These are phyloP conservation scores for Pteromalus puparum DNA, from an alignment of 1,140 invertebrate genomes.

Conservation along the genomic window DNA sequence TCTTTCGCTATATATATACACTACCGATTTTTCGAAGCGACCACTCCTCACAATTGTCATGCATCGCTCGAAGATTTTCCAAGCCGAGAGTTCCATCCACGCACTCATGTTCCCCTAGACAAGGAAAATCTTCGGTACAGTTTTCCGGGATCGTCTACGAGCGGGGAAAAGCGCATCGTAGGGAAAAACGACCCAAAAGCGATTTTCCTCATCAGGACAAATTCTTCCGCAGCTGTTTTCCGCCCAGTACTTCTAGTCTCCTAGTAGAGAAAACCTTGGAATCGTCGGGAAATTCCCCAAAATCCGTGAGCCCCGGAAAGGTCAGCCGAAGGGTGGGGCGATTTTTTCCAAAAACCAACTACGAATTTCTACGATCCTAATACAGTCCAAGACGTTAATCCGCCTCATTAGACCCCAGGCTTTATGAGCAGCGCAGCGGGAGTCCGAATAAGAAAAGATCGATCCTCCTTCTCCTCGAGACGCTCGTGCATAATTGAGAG, in stretches of 20 bases:
- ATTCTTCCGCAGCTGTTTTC: neutral
- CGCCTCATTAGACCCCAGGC: conserved; percentile 49
- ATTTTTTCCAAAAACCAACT: neutral
- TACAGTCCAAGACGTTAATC: conserved; percentile 56
- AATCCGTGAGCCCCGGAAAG: neutral
- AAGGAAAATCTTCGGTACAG: neutral
- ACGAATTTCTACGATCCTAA: conserved; percentile 47
- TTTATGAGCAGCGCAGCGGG: neutral
- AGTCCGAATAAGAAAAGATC: neutral
- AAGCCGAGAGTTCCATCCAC: neutral
- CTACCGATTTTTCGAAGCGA: neutral
- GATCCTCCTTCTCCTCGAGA: neutral
- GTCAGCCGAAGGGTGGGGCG: neutral
- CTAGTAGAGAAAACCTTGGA: conserved; percentile 47
- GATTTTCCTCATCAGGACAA: neutral
- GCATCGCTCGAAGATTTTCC: neutral
- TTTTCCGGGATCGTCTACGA: neutral
- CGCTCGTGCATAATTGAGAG: too few species aligned
- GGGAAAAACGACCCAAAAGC: neutral
- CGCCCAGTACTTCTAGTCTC: conserved; percentile 3
- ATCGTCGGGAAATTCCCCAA: conserved; percentile 32
- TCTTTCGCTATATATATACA: too few species aligned
- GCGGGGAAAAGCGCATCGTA: conserved; percentile 1
- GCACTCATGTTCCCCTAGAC: conserved; percentile 6
- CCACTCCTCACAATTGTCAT: neutral